Base-by-base conservation (phyloP, 2,888 invertebrate species). In the Trachelus stipa region DNA sequence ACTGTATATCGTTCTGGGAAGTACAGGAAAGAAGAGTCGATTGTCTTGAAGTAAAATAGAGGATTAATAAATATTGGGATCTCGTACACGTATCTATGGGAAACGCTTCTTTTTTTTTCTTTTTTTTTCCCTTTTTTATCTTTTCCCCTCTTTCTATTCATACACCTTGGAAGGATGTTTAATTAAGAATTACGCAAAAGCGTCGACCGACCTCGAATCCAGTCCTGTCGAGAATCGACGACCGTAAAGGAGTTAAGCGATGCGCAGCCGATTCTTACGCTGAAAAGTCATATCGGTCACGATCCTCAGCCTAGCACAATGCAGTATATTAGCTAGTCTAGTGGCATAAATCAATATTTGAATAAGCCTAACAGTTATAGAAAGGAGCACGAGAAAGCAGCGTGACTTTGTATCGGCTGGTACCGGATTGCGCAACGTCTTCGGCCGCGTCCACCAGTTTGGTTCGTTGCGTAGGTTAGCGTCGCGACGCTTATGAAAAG, bases 231-330 rank as follows among this genome's bases (percentile, higher is more conserved):
- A 56, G 40, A 56, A 23, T 56, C 40, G 40, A 56, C 40, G 40
- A 56, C 40, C 40, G 40, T 56, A 56, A 56, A 56, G 6, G 40
- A 56, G 40, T 56, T 56, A 56, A 56, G 30, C 71, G 68, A 23
- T 75, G 73, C 76, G 73, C 77, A 79, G 82, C 76, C 77, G 69
- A 77, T 77, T 77, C 77, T 81, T 77, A 79, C 82, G 77, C 82
- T 80, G 77, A 34, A 35, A 73, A 81, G 83, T 82, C 37, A 73
- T 73, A 73, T 73, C 74, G 74, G 74, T 73, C 74, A 73, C 74
- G 74, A 73, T 73, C n/a, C 74, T 73, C 68, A 76, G 77, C 77
- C 78, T 2, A 34, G 11, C 15, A 73, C 74, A 73, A 73, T 73
- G 74, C 74, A 56, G 73, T 75, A 31, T 76, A 79, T 76, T 34